Base-by-base conservation (phyloP, 2,888 invertebrate genomes). In the Choreutis nemorana region DNA sequence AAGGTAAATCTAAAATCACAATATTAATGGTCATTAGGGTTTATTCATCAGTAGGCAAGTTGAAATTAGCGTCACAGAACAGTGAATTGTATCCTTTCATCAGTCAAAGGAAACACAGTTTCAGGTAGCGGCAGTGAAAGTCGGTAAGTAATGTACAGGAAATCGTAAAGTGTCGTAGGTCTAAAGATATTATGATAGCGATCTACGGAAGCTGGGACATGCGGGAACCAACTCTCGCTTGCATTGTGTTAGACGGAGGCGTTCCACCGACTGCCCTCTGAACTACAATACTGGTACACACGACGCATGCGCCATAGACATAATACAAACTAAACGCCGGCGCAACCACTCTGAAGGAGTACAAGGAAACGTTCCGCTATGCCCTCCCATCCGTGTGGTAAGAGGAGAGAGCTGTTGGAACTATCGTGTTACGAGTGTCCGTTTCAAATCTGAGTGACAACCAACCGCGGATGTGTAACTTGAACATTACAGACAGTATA, bases 361-460 rank as follows among this genome's bases (percentile, higher is more conserved):
- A 48, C 50, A 61, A 68, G 75, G 73, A 77, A 77, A 54, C 66
- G 73, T 75, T 77, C 67, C 73, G 75, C 70, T 72, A 58, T 66
- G 68, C 63, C 64, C 67, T 72, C 58, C 56, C 50, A 62, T 61
- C 55, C 48, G 50, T 55, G 55, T 39, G 54, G 63, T 57, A 60
- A 65, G 55, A 59, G 61, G 68, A 70, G 77, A 73, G 72, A 75
- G 73, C 62, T 50, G 47, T 42, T 50, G 54, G 57, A 55, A 55
- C 53, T 56, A 55, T 72, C 56, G 45, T 37, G 57, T 75, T 71
- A 58, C 72, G 31, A 52, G 71, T 66, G 54, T 68, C 65, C 50
- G 62, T 59, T 67, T 59, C 64, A 44, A 52, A 42, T 41, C 49
- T 49, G 53, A 57, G 48, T 54, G 57, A 67, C 70, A 50, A 52